A percentile compares a stretch with the other conserved stretches of the same genome.
phyloP scores from a whole-genome alignment of 2,888 invertebrate genomes.

The Sepiola atlantica region DNA sequence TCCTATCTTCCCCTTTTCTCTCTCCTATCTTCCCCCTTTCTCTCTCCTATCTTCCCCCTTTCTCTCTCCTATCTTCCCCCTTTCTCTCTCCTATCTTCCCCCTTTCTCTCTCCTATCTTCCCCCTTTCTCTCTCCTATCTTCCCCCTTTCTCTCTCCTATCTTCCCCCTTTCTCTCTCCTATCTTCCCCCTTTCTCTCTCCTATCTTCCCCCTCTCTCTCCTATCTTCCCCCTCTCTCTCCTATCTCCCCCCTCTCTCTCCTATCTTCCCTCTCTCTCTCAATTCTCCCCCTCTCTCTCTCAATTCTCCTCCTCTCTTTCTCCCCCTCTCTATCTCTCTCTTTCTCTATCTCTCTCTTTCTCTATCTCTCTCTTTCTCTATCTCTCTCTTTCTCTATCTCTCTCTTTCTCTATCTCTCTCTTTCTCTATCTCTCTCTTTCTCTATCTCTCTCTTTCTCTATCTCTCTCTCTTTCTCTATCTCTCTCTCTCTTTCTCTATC shows the following conservation, averaged over 20 bases:
- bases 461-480: neutral
- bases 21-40: neutral
- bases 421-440: neutral
- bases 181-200: neutral
- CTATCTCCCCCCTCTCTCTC: neutral
- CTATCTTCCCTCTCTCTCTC: no score
- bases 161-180: neutral
- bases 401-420: neutral
- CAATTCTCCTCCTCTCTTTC: no score
- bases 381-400: neutral
- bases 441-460: neutral
- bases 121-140: no score
- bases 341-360: neutral
- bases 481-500: neutral
- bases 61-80: no score
- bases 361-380: neutral
- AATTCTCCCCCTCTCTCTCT: neutral
- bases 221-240: neutral
- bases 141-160: neutral
- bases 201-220: neutral
- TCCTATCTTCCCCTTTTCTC: rapidly evolving
- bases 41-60: neutral
- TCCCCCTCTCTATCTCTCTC: no score
- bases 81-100: neutral
- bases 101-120: neutral